Evolutionary conservation across 92 coral and sea anemone genomes (phyloP), one percentile per base, ranked within the genome.

Genomic region (Hydrozoanthus gracilis): DNA sequence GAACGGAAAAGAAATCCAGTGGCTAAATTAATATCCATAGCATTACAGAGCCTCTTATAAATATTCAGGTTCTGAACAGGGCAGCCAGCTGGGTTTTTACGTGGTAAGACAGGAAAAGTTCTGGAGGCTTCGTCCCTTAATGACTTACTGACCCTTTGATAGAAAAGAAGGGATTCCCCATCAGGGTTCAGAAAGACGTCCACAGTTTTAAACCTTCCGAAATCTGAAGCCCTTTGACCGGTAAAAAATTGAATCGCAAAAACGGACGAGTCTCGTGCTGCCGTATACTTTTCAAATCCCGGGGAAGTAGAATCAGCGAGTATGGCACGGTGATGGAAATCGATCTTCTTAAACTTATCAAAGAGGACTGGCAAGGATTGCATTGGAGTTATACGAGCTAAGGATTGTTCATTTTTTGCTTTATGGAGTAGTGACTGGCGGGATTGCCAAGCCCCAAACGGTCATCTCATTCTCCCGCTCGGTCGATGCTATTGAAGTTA

Each of bases 391-490:
- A 76, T 61, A 52, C 93, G 67, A 4, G 93, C 91, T 69, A 82
- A 65, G 3, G 89, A 88, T 55, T 89, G 85, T 55, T 91, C 92
- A 61, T 3, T 13, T 4, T 62, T 69, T 87, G 87, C 79, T 88
- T 91, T 13, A 90, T 88, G 15, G 92, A 84, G 46, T 11, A 74
- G 65, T 92, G 90, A 35, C 86, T 60, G 79, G 91, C 91, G n/a
- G 93, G 95, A 62, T 92, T 87, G 72, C 93, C 93, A 54, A 35
- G 65, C 13, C 90, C 88, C 4, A 76, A 54, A n/a, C 75, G 93
- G 17, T 88, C 92, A 55, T 92, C 90, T 86, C 89, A 89, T n/a
- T 93, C 88, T 35, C 88, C 96, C 13, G 89, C 67, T 46, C 92
- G 91, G 51, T 83, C 91, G n/a, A 86, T 4, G 54, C 65, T 76